Evolutionary conservation across 2,113 vertebrate genomes (phyloP).

Genomic region (Paracanthobrama guichenoti): DNA sequence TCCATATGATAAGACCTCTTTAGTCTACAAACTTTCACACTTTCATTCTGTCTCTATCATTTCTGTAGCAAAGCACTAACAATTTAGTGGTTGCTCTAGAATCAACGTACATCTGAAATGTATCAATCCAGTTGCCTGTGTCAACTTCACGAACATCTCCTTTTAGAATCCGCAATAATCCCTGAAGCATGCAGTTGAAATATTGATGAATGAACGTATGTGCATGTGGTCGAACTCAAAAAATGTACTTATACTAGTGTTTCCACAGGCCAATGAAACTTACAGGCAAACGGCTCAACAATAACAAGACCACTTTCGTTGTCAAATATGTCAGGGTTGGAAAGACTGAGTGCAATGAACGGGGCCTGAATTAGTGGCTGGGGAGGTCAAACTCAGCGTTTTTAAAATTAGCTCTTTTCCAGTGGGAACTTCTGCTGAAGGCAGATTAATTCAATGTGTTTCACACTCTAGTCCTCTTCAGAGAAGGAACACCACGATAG

Average conservation of each 20-base stretch:
- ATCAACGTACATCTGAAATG: conserved; percentile 1
- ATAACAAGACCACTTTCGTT: conserved; percentile 18
- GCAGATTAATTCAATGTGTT: conserved; percentile 31
- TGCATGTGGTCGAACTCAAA: neutral
- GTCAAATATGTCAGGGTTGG: conserved; percentile 39
- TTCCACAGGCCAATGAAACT: conserved; percentile 27
- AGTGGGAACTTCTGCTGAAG: conserved; percentile 20
- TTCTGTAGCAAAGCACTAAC: neutral
- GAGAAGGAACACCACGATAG: neutral
- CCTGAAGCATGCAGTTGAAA: conserved; percentile 20
- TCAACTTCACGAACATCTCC: conserved; percentile 3
- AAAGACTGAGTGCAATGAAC: conserved; percentile 22
- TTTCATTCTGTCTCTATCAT: neutral
- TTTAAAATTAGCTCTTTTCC: conserved; percentile 50
- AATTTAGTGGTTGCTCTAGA: neutral
- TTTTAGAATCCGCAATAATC: conserved; percentile 19
- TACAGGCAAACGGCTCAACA: conserved; percentile 30
- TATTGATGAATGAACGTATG: conserved; percentile 24
- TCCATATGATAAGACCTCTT: neutral
- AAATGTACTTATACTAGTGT: neutral
- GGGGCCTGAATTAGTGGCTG: conserved; percentile 24
- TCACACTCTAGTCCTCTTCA: conserved; percentile 10
- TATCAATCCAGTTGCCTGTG: neutral
- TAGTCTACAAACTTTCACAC: neutral
- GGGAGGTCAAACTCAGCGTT: conserved; percentile 24